Evolutionary conservation across 2,113 vertebrate species (phyloP).

Genomic region (Plecturocebus donacophilus): DNA sequence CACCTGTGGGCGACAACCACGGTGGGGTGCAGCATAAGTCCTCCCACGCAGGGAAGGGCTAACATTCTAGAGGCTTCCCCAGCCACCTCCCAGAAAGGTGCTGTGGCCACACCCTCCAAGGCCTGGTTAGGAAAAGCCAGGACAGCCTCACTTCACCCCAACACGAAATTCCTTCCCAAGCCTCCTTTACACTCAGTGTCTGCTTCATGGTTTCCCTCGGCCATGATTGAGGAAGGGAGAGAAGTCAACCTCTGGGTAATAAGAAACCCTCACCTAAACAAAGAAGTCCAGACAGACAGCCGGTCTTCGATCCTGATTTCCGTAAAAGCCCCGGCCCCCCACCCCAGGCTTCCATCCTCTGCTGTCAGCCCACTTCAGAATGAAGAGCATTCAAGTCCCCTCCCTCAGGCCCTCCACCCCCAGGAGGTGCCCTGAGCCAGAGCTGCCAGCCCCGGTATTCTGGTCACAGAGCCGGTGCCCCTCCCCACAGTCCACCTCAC

Average conservation of each 20-base stretch:
- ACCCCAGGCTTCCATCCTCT: neutral
- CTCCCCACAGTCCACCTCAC: neutral
- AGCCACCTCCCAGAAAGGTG: neutral
- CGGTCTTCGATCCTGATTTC: rapidly evolving
- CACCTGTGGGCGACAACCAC: neutral
- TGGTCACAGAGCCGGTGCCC: rapidly evolving
- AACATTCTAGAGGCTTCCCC: neutral
- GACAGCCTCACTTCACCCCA: neutral
- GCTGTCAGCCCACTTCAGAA: neutral
- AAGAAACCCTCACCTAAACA: neutral
- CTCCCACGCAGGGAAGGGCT: neutral
- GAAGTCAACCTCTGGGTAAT: rapidly evolving
- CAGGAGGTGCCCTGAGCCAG: neutral
- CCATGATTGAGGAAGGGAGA: neutral
- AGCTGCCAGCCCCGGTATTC: rapidly evolving
- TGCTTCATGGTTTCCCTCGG: neutral
- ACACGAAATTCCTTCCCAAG: neutral
- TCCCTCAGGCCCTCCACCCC: rapidly evolving
- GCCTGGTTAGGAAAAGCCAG: neutral
- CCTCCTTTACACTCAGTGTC: neutral
- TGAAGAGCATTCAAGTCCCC: rapidly evolving
- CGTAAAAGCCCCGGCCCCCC: neutral
- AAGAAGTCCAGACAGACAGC: neutral
- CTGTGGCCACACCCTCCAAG: neutral
- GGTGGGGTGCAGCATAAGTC: neutral